Percentiles rank a stretch among this genome's conserved stretches.
These are phyloP conservation scores for Forbesichthys papilliferus DNA, from an alignment of 2,113 vertebrate species.

Conservation along the genomic window DNA sequence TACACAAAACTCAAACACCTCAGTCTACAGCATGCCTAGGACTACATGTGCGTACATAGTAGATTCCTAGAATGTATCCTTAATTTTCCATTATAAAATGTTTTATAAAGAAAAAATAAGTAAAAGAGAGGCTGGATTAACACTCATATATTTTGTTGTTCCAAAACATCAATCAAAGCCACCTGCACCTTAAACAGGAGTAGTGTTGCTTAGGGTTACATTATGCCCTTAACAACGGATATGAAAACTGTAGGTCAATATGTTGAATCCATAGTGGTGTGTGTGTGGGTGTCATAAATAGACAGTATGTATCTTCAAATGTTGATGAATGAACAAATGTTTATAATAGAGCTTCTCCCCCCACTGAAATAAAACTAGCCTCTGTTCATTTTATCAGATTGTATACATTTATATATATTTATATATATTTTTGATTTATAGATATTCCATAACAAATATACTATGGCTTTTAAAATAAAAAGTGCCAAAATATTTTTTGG, in stretches of 20 bases:
- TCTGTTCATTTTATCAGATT: slow-evolving; percentile 73
- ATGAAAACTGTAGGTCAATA: no score
- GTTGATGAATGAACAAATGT: slow-evolving; percentile 10
- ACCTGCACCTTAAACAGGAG: no score
- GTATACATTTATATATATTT: slow-evolving; percentile 63
- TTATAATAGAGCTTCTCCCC: slow-evolving; percentile 63
- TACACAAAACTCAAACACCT: slow-evolving; percentile 35
- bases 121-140: slow-evolving; percentile 23
- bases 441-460: slow-evolving; percentile 80
- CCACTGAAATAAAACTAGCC: slow-evolving; percentile 72
- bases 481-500: slow-evolving; percentile 79
- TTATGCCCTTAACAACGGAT: not conserved
- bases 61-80: slow-evolving; percentile 39
- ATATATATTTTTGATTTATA: slow-evolving; percentile 47
- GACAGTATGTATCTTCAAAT: not conserved
- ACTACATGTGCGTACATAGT: slow-evolving; percentile 39
- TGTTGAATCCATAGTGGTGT: not conserved
- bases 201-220: not conserved
- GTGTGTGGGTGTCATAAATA: slow-evolving; percentile 1
- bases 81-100: slow-evolving; percentile 21
- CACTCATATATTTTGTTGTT: not conserved
- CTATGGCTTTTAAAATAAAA: slow-evolving; percentile 86
- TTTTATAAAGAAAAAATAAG: slow-evolving; percentile 16
- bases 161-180: no score
- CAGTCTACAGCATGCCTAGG: slow-evolving; percentile 46